Conservation (phyloP, 2,113 vertebrate species). For the Siniperca chuatsi region DNA sequence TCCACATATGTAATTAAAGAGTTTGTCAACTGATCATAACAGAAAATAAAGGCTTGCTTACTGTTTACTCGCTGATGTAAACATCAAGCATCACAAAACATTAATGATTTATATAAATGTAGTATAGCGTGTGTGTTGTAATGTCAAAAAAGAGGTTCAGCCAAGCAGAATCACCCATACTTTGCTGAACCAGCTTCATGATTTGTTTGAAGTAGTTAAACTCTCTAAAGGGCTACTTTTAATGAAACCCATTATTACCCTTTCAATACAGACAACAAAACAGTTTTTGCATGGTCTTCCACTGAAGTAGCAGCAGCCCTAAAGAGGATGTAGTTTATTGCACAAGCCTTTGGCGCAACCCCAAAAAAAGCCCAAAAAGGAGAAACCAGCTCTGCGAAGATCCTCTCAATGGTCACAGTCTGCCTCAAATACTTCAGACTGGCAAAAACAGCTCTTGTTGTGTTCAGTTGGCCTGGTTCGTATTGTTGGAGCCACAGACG, state of each 20-base stretch:
- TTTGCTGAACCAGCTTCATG: neutral
- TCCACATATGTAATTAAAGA: neutral
- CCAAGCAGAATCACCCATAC: neutral
- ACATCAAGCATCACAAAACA: neutral
- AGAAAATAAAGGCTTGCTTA: neutral
- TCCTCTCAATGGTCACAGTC: slow-evolving; percentile 49
- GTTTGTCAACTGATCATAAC: neutral
- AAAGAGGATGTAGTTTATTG: slow-evolving; percentile 81
- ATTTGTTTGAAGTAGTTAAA: slow-evolving; percentile 37
- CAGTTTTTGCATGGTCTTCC: slow-evolving; percentile 55
- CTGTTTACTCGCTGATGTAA: neutral
- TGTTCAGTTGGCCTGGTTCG: slow-evolving; percentile 40
- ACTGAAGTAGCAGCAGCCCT: slow-evolving; percentile 47
- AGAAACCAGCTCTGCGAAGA: slow-evolving; percentile 60
- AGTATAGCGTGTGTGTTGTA: neutral
- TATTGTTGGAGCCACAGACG: slow-evolving; percentile 39
- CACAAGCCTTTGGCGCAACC: slow-evolving; percentile 68
- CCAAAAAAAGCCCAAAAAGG: slow-evolving; percentile 59
- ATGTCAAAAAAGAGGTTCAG: neutral
- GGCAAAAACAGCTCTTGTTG: slow-evolving; percentile 48
- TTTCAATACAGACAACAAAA: slow-evolving; percentile 37
- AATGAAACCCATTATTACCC: neutral
- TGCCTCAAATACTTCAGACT: slow-evolving; percentile 41
- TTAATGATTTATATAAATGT: neutral
- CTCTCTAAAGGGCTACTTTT: slow-evolving; percentile 26